Evolutionary conservation across 2,113 vertebrate genomes (phyloP), one percentile per base, ranked within the genome.

Genomic region (Crotalus helleri): DNA sequence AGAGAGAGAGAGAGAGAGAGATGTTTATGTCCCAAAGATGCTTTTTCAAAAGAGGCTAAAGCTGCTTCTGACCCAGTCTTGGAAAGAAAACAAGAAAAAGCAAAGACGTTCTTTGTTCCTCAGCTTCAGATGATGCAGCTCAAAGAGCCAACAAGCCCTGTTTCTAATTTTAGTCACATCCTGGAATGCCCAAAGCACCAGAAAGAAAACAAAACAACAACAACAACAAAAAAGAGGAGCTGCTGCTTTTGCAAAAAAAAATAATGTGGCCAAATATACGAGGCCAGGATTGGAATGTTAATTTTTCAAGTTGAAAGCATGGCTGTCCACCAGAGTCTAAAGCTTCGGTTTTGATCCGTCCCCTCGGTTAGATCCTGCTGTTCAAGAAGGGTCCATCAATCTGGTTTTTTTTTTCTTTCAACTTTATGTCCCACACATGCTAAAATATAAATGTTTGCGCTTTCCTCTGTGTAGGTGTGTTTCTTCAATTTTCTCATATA

Each of bases 121-220:
- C 5, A 7, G 11, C 26, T 53, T 87, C 5, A 39, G 33, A 81
- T 9, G 33, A 33, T 3, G 53, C 19, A 54, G 89, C 29, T 23
- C 19, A n/a, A 51, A 85, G 89, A 64, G 58, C n/a, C 26, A 74
- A 55, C 1, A 74, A 55, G 2, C 24, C 55, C 87, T 26, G 8
- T 2, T 89, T 89, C 90, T 91, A 54, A 91, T 89, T 91, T 93
- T 85, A 85, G 90, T 92, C 93, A 92, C 93, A 61, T 59, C 87
- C 46, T 15, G 9, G 24, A 33, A 91, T 33, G 24, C 44, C 64
- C 21, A 4, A 64, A 19, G 24, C 46, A 59, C 26, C 11, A 9
- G 33, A 9, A 61, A 61, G 24, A 19, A 57, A 57, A 57, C 49
- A 9, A 51, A 51, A 51, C 49, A 51, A 46, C 4, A 46, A 46